These are phyloP conservation scores for Tragulus kanchil DNA, from an alignment of 2,113 vertebrate genomes.

Conservation along the genomic window DNA sequence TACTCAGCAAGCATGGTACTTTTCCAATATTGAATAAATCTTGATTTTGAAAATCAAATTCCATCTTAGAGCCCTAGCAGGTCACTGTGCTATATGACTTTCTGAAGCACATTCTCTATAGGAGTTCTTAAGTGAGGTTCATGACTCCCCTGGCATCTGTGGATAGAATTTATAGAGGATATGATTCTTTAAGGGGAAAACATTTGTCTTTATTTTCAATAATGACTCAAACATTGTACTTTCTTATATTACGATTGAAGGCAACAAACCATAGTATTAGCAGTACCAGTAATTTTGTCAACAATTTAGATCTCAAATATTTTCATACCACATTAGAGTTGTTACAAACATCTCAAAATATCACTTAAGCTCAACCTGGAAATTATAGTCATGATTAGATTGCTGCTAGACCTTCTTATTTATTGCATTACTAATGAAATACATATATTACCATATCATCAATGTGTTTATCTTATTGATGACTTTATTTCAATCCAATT, in stretches of 20 bases:
- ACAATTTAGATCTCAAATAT: neutral
- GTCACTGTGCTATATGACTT: neutral
- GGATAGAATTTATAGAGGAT: neutral
- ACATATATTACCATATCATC: neutral
- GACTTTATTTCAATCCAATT: constrained; percentile 12
- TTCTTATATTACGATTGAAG: neutral
- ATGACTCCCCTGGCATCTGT: neutral
- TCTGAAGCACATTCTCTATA: neutral
- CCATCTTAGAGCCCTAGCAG: neutral
- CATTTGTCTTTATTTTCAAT: constrained; percentile 1
- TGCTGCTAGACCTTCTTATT: neutral
- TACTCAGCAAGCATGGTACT: neutral
- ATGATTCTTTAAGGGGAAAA: neutral
- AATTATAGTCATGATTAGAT: neutral
- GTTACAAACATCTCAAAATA: constrained; percentile 45
- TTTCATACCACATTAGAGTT: neutral
- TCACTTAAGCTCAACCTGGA: constrained; percentile 22
- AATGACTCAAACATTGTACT: constrained; percentile 12
- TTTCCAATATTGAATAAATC: constrained; percentile 44
- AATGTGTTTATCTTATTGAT: constrained; percentile 37
- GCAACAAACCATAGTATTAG: neutral
- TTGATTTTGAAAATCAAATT: constrained; percentile 17
- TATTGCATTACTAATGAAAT: constrained; percentile 30
- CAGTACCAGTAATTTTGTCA: neutral
- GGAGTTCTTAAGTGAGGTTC: neutral